Conservation (phyloP, 2,113 vertebrate genomes). For the Glaucidium brasilianum region DNA sequence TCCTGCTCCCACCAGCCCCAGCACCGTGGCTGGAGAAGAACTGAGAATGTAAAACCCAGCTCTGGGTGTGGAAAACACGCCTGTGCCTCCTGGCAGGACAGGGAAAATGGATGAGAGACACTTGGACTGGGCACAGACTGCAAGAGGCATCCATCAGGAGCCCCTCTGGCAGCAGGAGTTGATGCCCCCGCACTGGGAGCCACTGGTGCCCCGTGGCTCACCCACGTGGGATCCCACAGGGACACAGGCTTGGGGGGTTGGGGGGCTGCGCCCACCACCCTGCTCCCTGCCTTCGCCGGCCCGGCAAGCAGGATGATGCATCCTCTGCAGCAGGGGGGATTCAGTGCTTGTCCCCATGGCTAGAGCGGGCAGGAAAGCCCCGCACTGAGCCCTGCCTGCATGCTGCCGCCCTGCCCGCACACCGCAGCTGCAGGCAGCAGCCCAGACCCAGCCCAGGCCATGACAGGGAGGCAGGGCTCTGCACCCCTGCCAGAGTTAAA, state of each 20-base stretch:
- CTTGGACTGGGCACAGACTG: not conserved
- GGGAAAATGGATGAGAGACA: not conserved
- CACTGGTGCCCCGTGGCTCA: not conserved
- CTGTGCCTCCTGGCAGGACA: not conserved
- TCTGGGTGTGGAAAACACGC: not conserved
- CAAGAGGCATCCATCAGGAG: accelerated
- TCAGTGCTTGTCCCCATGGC: not conserved
- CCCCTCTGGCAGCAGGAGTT: not conserved
- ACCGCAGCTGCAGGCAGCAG: not conserved
- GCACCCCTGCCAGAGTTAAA: not conserved
- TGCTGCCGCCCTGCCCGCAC: not conserved
- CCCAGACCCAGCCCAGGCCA: not conserved
- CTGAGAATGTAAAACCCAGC: not conserved
- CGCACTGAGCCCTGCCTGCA: too few species aligned
- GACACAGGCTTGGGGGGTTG: accelerated
- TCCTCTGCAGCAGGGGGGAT: not conserved
- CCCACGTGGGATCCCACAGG: not conserved
- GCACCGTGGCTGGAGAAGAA: not conserved
- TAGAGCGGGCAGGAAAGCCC: not conserved
- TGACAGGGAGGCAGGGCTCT: not conserved
- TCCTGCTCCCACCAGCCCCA: not conserved
- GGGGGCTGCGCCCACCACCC: not conserved
- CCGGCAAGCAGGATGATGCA: accelerated
- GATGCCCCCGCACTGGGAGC: accelerated
- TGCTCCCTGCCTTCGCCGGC: not conserved